A percentile compares a stretch with the other conserved stretches of the same genome.
Conservation (phyloP, 1,140 invertebrate species). For the Pseudomyrmex concolor region DNA sequence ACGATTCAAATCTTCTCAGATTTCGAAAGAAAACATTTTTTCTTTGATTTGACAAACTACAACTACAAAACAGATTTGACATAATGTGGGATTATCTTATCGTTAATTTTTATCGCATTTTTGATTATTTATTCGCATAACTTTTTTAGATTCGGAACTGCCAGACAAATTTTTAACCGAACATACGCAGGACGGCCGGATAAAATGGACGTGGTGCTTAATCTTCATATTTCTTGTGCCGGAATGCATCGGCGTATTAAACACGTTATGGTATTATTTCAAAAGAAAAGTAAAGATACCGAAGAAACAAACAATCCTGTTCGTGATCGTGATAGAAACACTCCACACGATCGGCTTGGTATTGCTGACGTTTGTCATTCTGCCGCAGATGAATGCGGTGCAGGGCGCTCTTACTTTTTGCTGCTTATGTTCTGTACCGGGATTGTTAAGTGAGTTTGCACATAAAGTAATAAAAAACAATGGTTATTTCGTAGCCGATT, state of each 20-base stretch:
- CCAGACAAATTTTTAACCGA: constrained; percentile 89
- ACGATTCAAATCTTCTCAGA: too few relatives aligned
- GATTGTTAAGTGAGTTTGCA: constrained; percentile 86
- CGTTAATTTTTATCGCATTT: neutral
- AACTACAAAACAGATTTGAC: too few relatives aligned
- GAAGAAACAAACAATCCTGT: constrained; percentile 85
- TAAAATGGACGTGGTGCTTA: constrained; percentile 96
- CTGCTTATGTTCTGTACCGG: constrained; percentile 94
- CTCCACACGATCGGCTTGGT: constrained; percentile 93
- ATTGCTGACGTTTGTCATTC: constrained; percentile 92
- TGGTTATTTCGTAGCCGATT: neutral
- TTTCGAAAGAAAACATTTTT: neutral
- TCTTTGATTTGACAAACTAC: too few relatives aligned
- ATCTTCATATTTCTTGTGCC: constrained; percentile 93
- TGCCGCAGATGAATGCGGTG: constrained; percentile 95
- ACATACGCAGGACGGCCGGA: constrained; percentile 89
- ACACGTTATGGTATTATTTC: constrained; percentile 92
- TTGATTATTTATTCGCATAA: too few relatives aligned
- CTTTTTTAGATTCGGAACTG: constrained; percentile 83
- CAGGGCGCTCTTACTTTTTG: constrained; percentile 95
- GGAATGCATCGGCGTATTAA: constrained; percentile 92
- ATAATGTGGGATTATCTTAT: neutral
- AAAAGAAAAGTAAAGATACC: constrained; percentile 89
- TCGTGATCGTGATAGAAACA: constrained; percentile 91
- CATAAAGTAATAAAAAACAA: constrained; percentile 28